These are phyloP conservation scores for Papilio glaucus DNA, from an alignment of 1,140 invertebrate species.

Conservation along the genomic window DNA sequence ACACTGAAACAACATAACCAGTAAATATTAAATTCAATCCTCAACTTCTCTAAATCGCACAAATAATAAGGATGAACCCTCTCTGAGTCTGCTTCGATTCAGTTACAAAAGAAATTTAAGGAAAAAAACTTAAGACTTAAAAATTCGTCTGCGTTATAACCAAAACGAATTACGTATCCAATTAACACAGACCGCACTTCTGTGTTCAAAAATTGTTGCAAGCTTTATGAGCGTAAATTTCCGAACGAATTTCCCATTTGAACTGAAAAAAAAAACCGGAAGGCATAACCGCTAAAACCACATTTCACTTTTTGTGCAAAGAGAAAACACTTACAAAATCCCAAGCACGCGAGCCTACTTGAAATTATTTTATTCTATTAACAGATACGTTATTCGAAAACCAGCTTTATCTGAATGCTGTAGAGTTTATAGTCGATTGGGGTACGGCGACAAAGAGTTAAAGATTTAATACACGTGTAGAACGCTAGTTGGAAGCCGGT, in stretches of 20 bases:
- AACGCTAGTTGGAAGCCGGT: slow-evolving; percentile 52
- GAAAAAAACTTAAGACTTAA: background rate
- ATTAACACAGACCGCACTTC: background rate
- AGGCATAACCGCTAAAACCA: slow-evolving; percentile 32
- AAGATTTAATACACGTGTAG: slow-evolving; percentile 53
- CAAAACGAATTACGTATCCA: slow-evolving; percentile 1
- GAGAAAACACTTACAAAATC: slow-evolving; percentile 53
- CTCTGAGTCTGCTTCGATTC: background rate
- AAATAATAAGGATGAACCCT: background rate
- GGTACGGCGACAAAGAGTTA: slow-evolving; percentile 49
- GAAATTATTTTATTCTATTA: slow-evolving; percentile 51
- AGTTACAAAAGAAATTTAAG: background rate
- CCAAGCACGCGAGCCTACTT: slow-evolving; percentile 53
- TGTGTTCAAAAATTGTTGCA: slow-evolving; percentile 20
- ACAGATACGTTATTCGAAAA: slow-evolving; percentile 5
- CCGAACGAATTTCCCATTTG: background rate
- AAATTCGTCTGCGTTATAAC: background rate
- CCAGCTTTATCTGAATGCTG: slow-evolving; percentile 22
- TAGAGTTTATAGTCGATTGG: slow-evolving; percentile 36
- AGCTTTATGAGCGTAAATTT: background rate
- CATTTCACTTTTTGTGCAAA: slow-evolving; percentile 47
- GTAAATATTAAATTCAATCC: no score
- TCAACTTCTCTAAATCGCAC: background rate
- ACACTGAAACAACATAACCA: no score
- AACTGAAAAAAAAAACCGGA: slow-evolving; percentile 38